Percentiles rank a stretch among this genome's conserved stretches.
Evolutionary conservation across 1,140 invertebrate species (phyloP).

Genomic region (Prorops nasuta): DNA sequence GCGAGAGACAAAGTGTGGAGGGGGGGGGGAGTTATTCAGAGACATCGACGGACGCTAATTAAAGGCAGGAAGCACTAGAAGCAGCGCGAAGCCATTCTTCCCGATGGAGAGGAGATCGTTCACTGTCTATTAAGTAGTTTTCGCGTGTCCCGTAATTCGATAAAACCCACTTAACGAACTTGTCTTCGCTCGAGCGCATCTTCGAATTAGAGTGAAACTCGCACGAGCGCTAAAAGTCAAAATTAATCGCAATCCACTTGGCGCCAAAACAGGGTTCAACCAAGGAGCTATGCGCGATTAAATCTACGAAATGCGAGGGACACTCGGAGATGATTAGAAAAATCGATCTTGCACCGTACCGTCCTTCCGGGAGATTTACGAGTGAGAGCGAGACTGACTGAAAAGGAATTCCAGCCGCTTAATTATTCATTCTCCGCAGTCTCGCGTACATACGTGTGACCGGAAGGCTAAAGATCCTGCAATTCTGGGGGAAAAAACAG

Average conservation of each 20-base stretch:
- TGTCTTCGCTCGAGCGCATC: slow-evolving; percentile 15
- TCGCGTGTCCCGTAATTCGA: slow-evolving; percentile 23
- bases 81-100: slow-evolving; percentile 18
- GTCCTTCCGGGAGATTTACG: too few relatives aligned
- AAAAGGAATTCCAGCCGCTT: too few relatives aligned
- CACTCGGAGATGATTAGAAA: too few relatives aligned
- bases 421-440: too few relatives aligned
- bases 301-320: too few relatives aligned
- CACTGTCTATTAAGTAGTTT: slow-evolving; percentile 23
- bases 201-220: slow-evolving; percentile 18
- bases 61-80: slow-evolving; percentile 19
- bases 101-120: slow-evolving; percentile 17
- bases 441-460: too few relatives aligned
- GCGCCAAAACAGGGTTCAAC: too few relatives aligned
- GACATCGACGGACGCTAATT: slow-evolving; percentile 18
- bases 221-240: slow-evolving; percentile 7
- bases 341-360: too few relatives aligned
- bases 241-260: slow-evolving; percentile 18
- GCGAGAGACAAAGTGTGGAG: slow-evolving; percentile 13
- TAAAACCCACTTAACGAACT: slow-evolving; percentile 26
- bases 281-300: too few relatives aligned
- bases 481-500: too few relatives aligned
- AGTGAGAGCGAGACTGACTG: too few relatives aligned
- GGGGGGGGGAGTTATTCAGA: not conserved
- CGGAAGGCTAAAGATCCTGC: too few relatives aligned